Base-by-base conservation (phyloP, 2,888 invertebrate species). In the Psylliodes chrysocephalus region DNA sequence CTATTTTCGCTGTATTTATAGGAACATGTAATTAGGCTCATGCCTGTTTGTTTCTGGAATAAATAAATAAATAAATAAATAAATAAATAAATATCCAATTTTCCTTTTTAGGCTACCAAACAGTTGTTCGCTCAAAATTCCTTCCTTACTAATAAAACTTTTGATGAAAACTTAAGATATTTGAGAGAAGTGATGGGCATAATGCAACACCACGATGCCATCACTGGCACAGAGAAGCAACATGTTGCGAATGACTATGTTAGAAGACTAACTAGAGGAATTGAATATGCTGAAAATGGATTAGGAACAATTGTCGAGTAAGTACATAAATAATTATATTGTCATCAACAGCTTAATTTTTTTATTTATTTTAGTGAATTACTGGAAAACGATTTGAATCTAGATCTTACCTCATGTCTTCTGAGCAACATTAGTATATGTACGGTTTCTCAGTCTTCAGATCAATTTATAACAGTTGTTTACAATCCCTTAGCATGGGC, bases 161-260 rank as follows among this genome's bases (percentile, higher is more conserved):
- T 86, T 46, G 85, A 92, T 19, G 87, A 88, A 3, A 40, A 42
- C 35, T 46, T 65, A 33, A 49, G 44, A 19, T 22, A 38, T 25
- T 38, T 72, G 1, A 12, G 69, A 28, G 88, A 89, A 69, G 89
- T 88, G 0, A 90, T 93, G 89, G 92, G 91, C 2, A 83, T 92
- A 1, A 90, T 92, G 90, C 96, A 96, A 78, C 96, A 97, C 77
- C 96, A 97, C 78, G 96, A 97, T 79, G 94, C 87, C 14, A 89
- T 96, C 1, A 93, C 94, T 0, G 93, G 93, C 1, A 94, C 94
- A 0, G 93, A 92, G 77, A 91, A 94, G 79, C 88, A 95, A 79
- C 86, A 91, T 79, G 91, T 98, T 0, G 91, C 96, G 0, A 79
- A 88, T 51, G 97, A 98, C 82, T 98, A 98, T 80, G 90, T 91